Evolutionary conservation across 1,140 invertebrate species (phyloP).

Genomic region (Maconellicoccus hirsutus): DNA sequence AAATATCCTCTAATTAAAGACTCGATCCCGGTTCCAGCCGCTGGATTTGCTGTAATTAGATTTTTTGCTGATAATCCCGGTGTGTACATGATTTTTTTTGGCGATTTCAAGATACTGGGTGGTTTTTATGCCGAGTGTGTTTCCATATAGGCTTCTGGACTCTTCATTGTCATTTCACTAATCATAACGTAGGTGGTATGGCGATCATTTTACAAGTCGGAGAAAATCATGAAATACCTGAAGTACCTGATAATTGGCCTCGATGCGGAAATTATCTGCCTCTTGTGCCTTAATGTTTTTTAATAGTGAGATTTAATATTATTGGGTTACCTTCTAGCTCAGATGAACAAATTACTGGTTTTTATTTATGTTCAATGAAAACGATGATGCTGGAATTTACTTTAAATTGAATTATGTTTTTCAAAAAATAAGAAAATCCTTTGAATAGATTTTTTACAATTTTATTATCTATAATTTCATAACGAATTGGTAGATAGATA

Average conservation of each 20-base stretch:
- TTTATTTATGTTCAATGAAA: no score
- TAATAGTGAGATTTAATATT: no score
- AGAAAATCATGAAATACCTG: slow-evolving; percentile 35
- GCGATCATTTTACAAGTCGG: slow-evolving; percentile 39
- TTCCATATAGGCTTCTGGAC: slow-evolving; percentile 42
- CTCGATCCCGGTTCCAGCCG: slow-evolving; percentile 76
- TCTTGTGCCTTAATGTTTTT: no score
- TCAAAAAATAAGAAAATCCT: no score
- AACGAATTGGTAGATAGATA: no score
- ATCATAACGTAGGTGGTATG: slow-evolving; percentile 41
- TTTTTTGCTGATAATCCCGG: slow-evolving; percentile 42
- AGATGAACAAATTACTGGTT: no score
- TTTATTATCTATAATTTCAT: no score
- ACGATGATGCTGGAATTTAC: no score
- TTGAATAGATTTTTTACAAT: no score
- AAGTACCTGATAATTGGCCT: slow-evolving; percentile 37
- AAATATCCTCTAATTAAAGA: slow-evolving; percentile 64
- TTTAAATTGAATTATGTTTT: no score
- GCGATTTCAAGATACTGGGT: no score
- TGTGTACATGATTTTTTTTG: slow-evolving; percentile 25
- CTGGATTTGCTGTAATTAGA: slow-evolving; percentile 54
- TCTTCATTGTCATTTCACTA: slow-evolving; percentile 42
- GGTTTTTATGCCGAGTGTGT: not conserved
- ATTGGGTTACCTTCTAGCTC: no score
- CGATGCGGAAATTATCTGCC: slow-evolving; percentile 40